Evolutionary conservation across 2,888 invertebrate species (phyloP).

Genomic region (Orchesella flavescens): DNA sequence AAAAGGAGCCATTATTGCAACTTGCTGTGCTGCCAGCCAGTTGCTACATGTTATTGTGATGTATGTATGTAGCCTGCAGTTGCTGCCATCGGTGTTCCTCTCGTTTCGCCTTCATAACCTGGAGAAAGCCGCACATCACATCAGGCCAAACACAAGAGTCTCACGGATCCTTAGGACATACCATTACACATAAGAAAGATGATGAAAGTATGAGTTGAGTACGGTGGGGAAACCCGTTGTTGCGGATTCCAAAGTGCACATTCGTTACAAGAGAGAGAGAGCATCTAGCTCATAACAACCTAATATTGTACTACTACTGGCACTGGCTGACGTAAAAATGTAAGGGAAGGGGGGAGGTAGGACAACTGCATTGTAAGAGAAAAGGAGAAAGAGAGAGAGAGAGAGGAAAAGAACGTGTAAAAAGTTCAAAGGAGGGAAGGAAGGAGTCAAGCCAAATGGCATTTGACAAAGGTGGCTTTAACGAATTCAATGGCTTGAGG

Average conservation of each 20-base stretch:
- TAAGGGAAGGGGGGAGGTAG: not conserved
- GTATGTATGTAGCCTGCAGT: not conserved
- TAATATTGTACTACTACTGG: conserved; percentile 24
- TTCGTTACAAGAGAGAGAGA: conserved; percentile 24
- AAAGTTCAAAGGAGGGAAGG: conserved; percentile 40
- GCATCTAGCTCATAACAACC: conserved; percentile 29
- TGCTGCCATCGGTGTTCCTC: not conserved
- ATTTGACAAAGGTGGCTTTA: conserved; percentile 69
- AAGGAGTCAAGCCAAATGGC: conserved; percentile 50
- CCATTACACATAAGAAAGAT: no score
- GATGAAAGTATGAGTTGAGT: not conserved
- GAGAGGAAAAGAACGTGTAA: conserved; percentile 15
- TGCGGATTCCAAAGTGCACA: conserved; percentile 15
- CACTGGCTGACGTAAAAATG: not conserved
- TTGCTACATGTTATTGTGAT: conserved; percentile 1
- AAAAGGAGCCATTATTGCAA: conserved; percentile 35
- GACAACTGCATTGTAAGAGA: not conserved
- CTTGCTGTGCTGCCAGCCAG: conserved; percentile 8
- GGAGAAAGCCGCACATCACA: no score
- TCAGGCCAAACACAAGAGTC: no score
- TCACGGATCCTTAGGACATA: no score
- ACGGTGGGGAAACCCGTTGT: not conserved
- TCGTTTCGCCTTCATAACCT: not conserved
- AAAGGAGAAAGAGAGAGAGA: conserved; percentile 18
- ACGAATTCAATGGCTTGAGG: conserved; percentile 68